Percentiles rank a stretch among this genome's conserved stretches.
Conservation (phyloP, 2,888 invertebrate genomes). For the Elaeidobius kamerunicus region DNA sequence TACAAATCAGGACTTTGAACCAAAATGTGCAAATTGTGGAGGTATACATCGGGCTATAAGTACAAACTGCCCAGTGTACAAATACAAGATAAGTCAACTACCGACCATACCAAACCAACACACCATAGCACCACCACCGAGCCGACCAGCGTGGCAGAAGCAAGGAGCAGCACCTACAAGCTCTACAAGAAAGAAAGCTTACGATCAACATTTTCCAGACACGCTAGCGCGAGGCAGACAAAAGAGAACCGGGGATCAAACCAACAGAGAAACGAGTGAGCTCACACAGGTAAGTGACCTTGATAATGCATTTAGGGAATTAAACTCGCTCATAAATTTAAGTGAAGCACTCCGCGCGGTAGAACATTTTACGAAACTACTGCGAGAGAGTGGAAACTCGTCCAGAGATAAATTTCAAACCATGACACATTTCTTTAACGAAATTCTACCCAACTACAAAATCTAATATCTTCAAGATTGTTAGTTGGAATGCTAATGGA, state of each 20-base stretch:
- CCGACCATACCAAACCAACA: too few relatives aligned
- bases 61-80: conserved; percentile 3
- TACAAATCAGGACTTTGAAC: conserved; percentile 31
- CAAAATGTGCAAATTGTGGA: conserved; percentile 39
- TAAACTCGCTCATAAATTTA: conserved; percentile 1
- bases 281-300: conserved; percentile 4
- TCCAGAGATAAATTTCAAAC: conserved; percentile 6
- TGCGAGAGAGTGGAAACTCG: background rate
- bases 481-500: conserved; percentile 9
- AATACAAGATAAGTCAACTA: background rate
- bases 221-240: background rate
- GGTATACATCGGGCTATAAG: conserved; percentile 31
- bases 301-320: conserved; percentile 3
- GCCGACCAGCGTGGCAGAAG: background rate
- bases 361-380: conserved; percentile 1
- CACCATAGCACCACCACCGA: conserved; percentile 3
- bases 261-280: background rate
- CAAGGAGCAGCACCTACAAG: background rate
- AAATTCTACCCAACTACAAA: background rate
- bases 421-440: conserved; percentile 2
- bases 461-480: conserved; percentile 1
- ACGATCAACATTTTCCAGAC: background rate
- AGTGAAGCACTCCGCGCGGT: conserved; percentile 1
- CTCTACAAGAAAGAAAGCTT: too few relatives aligned
- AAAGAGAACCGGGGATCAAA: background rate